A percentile compares a stretch with the other conserved stretches of the same genome.
Evolutionary conservation across 2,888 invertebrate species (phyloP).

Genomic region (Noctua pronuba): DNA sequence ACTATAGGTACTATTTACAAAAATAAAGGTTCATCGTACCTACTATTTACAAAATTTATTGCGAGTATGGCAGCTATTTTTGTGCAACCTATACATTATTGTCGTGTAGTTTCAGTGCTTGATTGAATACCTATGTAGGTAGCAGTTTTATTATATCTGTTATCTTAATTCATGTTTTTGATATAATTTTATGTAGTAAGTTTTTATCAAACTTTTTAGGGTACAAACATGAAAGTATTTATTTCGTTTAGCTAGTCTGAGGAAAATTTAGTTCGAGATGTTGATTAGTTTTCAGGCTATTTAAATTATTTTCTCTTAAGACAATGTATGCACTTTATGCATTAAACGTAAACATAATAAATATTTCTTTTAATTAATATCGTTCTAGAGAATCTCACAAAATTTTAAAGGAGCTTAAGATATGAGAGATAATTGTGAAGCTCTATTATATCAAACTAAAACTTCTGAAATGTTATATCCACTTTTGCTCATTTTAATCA

Average conservation of each 20-base stretch:
- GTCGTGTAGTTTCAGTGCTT: slow-evolving; percentile 63
- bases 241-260: slow-evolving; percentile 84
- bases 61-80: slow-evolving; percentile 71
- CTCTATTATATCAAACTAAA: slow-evolving; percentile 61
- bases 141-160: slow-evolving; percentile 73
- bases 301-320: slow-evolving; percentile 55
- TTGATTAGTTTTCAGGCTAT: slow-evolving; percentile 67
- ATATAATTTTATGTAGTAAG: slow-evolving; percentile 79
- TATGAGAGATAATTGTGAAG: slow-evolving; percentile 58
- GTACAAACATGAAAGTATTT: slow-evolving; percentile 86
- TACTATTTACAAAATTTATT: slow-evolving; percentile 71
- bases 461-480: slow-evolving; percentile 60
- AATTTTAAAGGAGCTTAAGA: slow-evolving; percentile 68
- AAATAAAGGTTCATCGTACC: slow-evolving; percentile 72
- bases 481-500: slow-evolving; percentile 71
- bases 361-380: slow-evolving; percentile 48
- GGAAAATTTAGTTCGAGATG: slow-evolving; percentile 70
- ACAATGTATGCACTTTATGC: slow-evolving; percentile 54
- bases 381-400: slow-evolving; percentile 82
- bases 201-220: slow-evolving; percentile 81
- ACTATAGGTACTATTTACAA: slow-evolving; percentile 70
- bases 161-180: slow-evolving; percentile 75
- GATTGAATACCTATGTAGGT: slow-evolving; percentile 56
- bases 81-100: slow-evolving; percentile 68
- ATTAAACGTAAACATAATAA: slow-evolving; percentile 45